Evolutionary conservation across 2,797 vertebrate species (phyloP), one percentile per base, ranked within the genome.

Genomic region (Myripristis jacobus): DNA sequence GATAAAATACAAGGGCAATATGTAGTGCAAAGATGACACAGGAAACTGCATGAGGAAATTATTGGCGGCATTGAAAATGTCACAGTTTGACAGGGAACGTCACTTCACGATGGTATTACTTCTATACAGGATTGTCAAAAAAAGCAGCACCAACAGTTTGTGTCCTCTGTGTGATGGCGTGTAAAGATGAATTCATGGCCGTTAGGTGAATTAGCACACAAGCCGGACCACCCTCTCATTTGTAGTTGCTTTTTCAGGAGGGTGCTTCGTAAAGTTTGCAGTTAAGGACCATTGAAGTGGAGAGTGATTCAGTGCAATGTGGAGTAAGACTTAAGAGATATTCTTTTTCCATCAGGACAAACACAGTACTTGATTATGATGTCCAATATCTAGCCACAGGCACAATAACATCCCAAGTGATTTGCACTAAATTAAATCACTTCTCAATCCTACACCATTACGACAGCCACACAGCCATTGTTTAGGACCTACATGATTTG

Each of bases 81-180:
- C 81, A 74, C 67, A 86, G 77, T 85, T 82, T 82, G 66, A 88
- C 82, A 79, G 85, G 70, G 75, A 87, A 85, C 79, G 59, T 86
- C 79, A 85, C 83, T 77, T 68, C 43, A 87, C 64, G 81, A 87
- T 86, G 88, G 87, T 65, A 81, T 87, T 81, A 83, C 79, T 79
- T 95, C 94, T 96, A 94, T 93, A 96, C 83, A 95, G 94, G 97
- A 99, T 98, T 98, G 97, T 99, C 96, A 93, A 94, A 93, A 86
- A 89, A 95, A 95, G 94, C 92, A 96, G 96, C 96, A 97, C 94
- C 92, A 93, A 94, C 91, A 92, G 85, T 89, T 81, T 77, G 73
- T 80, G 65, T 87, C 82, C 84, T 87, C 80, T 46, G 71, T 72
- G 81, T 75, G 83, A 80, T 64, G 85, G 80, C 55, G 52, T 75